Conservation (phyloP, 2,888 invertebrate genomes). For the Camponotus fellah region DNA sequence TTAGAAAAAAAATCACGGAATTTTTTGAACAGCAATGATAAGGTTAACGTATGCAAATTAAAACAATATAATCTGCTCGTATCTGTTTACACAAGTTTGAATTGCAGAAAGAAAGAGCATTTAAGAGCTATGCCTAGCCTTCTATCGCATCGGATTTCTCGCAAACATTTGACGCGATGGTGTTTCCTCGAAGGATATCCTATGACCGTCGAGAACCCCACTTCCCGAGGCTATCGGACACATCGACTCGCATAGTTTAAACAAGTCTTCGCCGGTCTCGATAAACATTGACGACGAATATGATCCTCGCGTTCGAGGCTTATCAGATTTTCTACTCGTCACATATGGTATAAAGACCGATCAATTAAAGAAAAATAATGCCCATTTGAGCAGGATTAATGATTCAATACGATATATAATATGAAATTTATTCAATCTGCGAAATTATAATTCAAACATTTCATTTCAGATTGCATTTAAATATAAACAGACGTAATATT, state of each 20-base stretch:
- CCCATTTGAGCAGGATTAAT: not conserved
- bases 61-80: slow-evolving; percentile 8
- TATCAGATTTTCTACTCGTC: slow-evolving; percentile 64
- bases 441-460: not conserved
- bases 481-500: not conserved
- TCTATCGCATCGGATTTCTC: slow-evolving; percentile 35
- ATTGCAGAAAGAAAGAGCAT: slow-evolving; percentile 25
- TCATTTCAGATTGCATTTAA: not conserved
- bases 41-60: not conserved
- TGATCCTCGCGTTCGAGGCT: slow-evolving; percentile 42
- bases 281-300: slow-evolving; percentile 67
- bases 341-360: slow-evolving; percentile 4
- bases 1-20: not conserved
- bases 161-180: slow-evolving; percentile 41
- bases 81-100: slow-evolving; percentile 35
- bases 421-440: not conserved
- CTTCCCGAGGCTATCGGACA: slow-evolving; percentile 62
- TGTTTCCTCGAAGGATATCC: slow-evolving; percentile 53
- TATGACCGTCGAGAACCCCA: slow-evolving; percentile 25
- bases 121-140: slow-evolving; percentile 11
- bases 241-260: slow-evolving; percentile 64
- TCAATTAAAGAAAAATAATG: slow-evolving; percentile 20
- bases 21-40: slow-evolving; percentile 1
- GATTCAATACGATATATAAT: not conserved
- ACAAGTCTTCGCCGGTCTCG: slow-evolving; percentile 66